Base-by-base conservation (phyloP, 2,113 vertebrate genomes). In the Poecile atricapillus region DNA sequence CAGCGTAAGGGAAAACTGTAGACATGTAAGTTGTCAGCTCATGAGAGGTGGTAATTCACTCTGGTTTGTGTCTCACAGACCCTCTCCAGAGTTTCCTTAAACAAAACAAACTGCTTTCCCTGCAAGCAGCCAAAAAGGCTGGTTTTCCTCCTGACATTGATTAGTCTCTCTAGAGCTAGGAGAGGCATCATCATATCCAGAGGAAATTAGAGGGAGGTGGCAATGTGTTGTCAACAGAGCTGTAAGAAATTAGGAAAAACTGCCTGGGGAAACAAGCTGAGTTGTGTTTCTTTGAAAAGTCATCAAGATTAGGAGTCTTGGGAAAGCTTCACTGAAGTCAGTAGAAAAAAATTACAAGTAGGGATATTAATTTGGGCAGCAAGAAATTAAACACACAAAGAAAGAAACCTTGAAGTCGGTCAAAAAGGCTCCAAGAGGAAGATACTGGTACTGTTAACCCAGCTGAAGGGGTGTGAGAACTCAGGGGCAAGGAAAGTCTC, bases 261-360 rank as follows among this genome's bases (percentile, higher is more conserved):
- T 94, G 67, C 82, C 84, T 85, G 84, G 59, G 71, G 90, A 91
- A 90, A 77, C 55, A 85, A 55, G 59, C 55, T 63, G 89, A 80
- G 78, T 93, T 91, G 74, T 89, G 87, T 85, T 91, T 95, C 84
- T 91, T 89, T 77, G 84, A 95, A 95, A 96, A 75, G 87, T 77
- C 82, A 93, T 90, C 81, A 83, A 88, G 90, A 94, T 91, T 89
- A 89, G 56, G 58, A 87, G 65, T 82, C 83, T 84, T 84, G 87
- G 63, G 89, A 95, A 92, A 93, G 82, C 78, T 80, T 91, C 74
- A 50, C 83, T 95, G 21, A 89, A 91, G 63, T 83, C 50, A 74
- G 68, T 35, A 67, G 31, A 65, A 95, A 87, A 89, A 93, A 85
- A 77, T 53, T 91, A 44, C 30, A 93, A 80, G 67, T n/a, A 47